Percentiles rank a stretch among this genome's conserved stretches.
Evolutionary conservation across 2,113 vertebrate species (phyloP).

Genomic region (Semnornis frantzii): DNA sequence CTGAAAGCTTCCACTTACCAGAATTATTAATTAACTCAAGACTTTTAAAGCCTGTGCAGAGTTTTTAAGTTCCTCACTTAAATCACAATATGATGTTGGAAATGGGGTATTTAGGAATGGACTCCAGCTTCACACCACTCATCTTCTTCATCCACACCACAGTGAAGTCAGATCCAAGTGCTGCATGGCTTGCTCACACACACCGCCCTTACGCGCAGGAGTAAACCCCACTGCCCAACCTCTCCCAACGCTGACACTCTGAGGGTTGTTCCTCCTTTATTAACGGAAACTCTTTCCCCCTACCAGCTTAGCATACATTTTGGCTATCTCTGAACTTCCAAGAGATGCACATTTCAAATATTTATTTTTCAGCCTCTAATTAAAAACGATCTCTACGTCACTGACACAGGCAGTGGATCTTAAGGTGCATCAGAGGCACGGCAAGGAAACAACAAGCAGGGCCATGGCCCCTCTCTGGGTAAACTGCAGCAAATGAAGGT

Average conservation of each 20-base stretch:
- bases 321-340: neutral
- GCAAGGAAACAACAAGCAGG: neutral
- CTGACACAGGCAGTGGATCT: neutral
- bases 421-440: rapidly evolving
- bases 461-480: neutral
- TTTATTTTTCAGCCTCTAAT: neutral
- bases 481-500: neutral
- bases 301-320: neutral
- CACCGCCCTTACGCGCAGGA: rapidly evolving
- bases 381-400: neutral
- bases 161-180: neutral
- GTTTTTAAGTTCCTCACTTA: neutral
- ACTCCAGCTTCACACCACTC: neutral
- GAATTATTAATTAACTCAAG: neutral
- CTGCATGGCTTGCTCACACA: neutral
- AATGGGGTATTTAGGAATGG: neutral
- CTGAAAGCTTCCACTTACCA: neutral
- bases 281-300: neutral
- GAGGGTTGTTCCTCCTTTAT: neutral
- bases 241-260: neutral
- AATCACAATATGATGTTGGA: neutral
- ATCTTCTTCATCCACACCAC: neutral
- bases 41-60: neutral
- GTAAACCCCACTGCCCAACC: neutral
- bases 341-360: neutral